Percentiles rank a stretch among this genome's conserved stretches.
Conservation (phyloP, 2,113 vertebrate species). For the Grallaria varia region DNA sequence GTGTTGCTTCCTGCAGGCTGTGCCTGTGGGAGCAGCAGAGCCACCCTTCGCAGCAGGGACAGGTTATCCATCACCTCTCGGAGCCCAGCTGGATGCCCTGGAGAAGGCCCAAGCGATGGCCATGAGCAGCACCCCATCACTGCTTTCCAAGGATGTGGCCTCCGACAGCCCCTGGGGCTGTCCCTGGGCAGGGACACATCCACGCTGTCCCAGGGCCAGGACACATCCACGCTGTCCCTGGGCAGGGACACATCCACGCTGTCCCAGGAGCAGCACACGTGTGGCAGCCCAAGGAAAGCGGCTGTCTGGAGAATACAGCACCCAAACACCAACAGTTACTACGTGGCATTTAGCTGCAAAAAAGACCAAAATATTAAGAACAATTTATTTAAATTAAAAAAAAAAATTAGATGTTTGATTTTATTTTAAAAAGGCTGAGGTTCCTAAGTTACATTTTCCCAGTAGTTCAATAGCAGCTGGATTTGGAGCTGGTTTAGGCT, state of each 20-base stretch:
- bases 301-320: background rate
- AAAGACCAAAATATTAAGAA: background rate
- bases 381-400: background rate
- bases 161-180: background rate
- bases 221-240: background rate
- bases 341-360: background rate
- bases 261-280: background rate
- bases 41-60: background rate
- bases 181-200: rapidly evolving
- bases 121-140: background rate
- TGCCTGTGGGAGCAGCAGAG: background rate
- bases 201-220: no score
- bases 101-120: background rate
- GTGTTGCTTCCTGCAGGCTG: background rate
- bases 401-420: background rate
- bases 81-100: rapidly evolving
- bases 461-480: background rate
- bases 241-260: rapidly evolving
- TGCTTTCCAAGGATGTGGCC: background rate
- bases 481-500: background rate
- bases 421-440: background rate
- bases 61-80: background rate
- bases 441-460: background rate
- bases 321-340: rapidly evolving
- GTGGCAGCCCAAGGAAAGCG: background rate